Conservation (phyloP, 2,888 invertebrate species). For the Deilephila porcellus region DNA sequence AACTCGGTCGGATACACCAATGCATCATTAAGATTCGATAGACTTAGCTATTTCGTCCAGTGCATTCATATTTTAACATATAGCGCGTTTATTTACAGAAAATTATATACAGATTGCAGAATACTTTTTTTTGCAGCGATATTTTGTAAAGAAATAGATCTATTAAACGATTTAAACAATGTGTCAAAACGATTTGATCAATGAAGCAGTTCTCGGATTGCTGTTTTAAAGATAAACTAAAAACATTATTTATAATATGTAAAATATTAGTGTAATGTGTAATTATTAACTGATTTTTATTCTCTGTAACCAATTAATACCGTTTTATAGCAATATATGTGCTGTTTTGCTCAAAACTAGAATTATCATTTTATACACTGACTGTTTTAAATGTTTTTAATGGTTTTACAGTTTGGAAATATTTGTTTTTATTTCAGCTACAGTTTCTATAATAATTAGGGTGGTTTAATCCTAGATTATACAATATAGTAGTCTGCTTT, state of each 20-base stretch:
- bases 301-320: not conserved
- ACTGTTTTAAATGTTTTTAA: not conserved
- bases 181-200: not conserved
- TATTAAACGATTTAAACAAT: not conserved
- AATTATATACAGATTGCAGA: slow-evolving; percentile 32
- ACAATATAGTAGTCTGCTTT: not conserved
- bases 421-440: not conserved
- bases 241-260: slow-evolving; percentile 1
- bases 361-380: not conserved
- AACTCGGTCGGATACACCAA: slow-evolving; percentile 48
- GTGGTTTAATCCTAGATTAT: not conserved
- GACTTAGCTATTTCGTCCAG: slow-evolving; percentile 74
- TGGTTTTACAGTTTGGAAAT: not conserved
- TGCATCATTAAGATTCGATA: slow-evolving; percentile 57
- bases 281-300: not conserved
- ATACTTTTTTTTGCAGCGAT: slow-evolving; percentile 47
- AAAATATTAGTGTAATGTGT: slow-evolving; percentile 11
- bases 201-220: not conserved
- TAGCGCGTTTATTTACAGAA: slow-evolving; percentile 30
- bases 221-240: not conserved
- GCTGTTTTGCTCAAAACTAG: slow-evolving; percentile 5
- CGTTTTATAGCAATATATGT: not conserved
- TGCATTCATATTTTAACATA: slow-evolving; percentile 41
- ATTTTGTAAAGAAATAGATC: not conserved
- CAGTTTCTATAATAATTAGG: not conserved